Evolutionary conservation across 2,888 invertebrate genomes (phyloP).

Genomic region (Cartodere bifasciata): DNA sequence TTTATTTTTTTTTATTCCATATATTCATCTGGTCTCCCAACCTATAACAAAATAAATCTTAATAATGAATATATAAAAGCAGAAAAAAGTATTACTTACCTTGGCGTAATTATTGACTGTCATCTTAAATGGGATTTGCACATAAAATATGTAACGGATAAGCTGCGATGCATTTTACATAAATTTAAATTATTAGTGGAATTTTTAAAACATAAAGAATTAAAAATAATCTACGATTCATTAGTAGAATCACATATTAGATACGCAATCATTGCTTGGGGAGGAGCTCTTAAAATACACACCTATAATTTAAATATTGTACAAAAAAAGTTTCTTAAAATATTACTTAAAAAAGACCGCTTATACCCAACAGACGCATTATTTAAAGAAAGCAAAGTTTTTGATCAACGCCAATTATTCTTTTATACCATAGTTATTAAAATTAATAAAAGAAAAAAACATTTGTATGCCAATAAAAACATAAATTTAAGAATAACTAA

Average conservation of each 20-base stretch:
- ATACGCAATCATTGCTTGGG: constrained; percentile 3
- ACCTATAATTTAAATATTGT: constrained; percentile 2
- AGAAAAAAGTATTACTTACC: constrained; percentile 1
- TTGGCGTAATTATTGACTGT: constrained; percentile 1
- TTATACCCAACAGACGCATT: constrained; percentile 2
- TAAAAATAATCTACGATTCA: not conserved
- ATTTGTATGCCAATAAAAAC: too few relatives aligned
- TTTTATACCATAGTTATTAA: too few relatives aligned
- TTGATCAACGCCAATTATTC: constrained; percentile 1
- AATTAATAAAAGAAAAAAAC: too few relatives aligned
- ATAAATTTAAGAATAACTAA: too few relatives aligned
- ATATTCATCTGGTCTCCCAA: too few relatives aligned
- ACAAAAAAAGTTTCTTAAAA: constrained; percentile 2
- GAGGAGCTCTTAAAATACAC: too few relatives aligned
- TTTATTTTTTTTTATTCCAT: too few relatives aligned
- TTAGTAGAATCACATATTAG: constrained; percentile 2
- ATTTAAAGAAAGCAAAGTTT: not conserved
- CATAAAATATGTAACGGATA: not conserved
- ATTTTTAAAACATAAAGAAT: not conserved
- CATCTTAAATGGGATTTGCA: constrained; percentile 1
- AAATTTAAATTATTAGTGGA: constrained; percentile 1
- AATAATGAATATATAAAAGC: too few relatives aligned
- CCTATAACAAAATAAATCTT: too few relatives aligned
- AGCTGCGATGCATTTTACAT: constrained; percentile 1
- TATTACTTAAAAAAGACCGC: not conserved